phyloP scores from a whole-genome alignment of 2,797 vertebrate species.

The Helostoma temminkii region DNA sequence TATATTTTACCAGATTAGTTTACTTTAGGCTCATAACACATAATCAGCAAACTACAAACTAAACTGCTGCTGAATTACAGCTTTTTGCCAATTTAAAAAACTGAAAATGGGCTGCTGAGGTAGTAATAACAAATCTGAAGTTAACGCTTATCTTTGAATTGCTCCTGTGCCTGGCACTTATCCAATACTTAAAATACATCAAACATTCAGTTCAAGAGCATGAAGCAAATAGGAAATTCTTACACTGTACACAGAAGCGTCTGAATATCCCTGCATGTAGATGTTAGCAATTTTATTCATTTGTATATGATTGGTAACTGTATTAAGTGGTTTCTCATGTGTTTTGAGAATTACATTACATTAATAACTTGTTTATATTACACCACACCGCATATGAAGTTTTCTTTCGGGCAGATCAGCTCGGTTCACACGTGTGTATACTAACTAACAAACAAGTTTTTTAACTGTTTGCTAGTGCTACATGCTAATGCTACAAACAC shows the following conservation, averaged over 20 bases:
- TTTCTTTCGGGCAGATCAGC: no score
- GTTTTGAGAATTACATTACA: background rate
- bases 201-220: background rate
- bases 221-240: background rate
- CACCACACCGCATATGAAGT: no score
- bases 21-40: background rate
- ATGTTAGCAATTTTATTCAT: no score
- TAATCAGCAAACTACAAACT: constrained; percentile 15
- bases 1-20: no score
- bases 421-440: no score
- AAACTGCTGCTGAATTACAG: constrained; percentile 13
- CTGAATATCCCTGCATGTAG: background rate
- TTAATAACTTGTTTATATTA: background rate
- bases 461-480: background rate
- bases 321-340: background rate
- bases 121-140: constrained; percentile 12
- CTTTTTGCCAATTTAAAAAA: constrained; percentile 4
- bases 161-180: constrained; percentile 7
- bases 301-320: no score
- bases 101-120: constrained; percentile 8
- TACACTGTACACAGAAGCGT: background rate
- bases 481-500: constrained; percentile 8
- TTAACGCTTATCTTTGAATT: constrained; percentile 15
- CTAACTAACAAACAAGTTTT: no score
- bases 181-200: constrained; percentile 1